phyloP scores from a whole-genome alignment of 1,140 invertebrate species.

The Drosophila ironensis region DNA sequence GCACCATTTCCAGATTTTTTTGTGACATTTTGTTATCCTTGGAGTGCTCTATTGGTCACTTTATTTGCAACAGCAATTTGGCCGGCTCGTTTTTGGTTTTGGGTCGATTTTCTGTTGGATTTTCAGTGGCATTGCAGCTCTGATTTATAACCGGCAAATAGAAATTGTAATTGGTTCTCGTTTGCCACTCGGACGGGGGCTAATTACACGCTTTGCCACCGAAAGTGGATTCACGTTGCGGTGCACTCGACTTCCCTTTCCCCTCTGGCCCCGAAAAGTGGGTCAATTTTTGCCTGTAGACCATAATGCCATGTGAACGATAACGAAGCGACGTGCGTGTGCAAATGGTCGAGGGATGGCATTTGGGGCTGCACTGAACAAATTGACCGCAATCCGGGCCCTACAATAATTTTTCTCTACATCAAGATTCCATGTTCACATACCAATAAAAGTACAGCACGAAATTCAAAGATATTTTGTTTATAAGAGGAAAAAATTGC shows the following conservation, averaged over 20 bases:
- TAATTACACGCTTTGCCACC: slow-evolving; percentile 63
- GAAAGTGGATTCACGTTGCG: slow-evolving; percentile 66
- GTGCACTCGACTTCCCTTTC: slow-evolving; percentile 12
- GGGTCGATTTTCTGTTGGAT: background rate
- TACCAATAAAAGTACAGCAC: too few relatives aligned
- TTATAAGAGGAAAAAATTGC: too few relatives aligned
- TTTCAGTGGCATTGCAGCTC: background rate
- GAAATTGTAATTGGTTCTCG: slow-evolving; percentile 69
- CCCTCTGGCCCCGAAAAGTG: background rate
- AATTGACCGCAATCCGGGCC: too few relatives aligned
- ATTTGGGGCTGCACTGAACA: background rate
- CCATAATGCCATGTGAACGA: slow-evolving; percentile 51
- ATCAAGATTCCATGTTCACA: too few relatives aligned
- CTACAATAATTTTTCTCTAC: too few relatives aligned
- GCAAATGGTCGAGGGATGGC: background rate
- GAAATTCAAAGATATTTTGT: too few relatives aligned
- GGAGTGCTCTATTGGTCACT: slow-evolving; percentile 30
- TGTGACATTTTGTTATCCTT: slow-evolving; percentile 34
- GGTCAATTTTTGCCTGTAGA: slow-evolving; percentile 33
- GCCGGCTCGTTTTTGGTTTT: background rate
- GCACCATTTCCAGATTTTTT: too few relatives aligned
- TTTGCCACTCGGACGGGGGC: slow-evolving; percentile 30
- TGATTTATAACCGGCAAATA: slow-evolving; percentile 65
- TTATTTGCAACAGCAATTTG: slow-evolving; percentile 53
- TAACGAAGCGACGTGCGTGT: slow-evolving; percentile 35